Evolutionary conservation across 2,113 vertebrate species (phyloP).

Genomic region (Brachyhypopomus occidentalis): DNA sequence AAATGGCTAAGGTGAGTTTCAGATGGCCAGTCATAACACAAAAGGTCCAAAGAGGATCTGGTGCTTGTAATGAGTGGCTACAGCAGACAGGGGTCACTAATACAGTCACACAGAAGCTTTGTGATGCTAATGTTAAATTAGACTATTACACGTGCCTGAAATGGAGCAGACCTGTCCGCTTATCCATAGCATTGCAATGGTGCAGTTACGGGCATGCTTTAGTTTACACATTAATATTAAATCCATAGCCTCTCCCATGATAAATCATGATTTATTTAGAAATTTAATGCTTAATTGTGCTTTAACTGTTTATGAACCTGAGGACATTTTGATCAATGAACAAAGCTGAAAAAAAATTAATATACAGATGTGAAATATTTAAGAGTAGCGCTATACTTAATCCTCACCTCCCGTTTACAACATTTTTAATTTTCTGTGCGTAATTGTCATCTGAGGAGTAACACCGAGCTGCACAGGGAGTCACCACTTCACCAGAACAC

Average conservation of each 20-base stretch:
- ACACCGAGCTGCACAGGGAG: too few relatives aligned
- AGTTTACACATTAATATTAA: not conserved
- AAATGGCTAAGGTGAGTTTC: not conserved
- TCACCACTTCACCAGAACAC: slow-evolving; percentile 5
- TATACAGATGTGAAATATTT: not conserved
- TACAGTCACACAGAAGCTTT: slow-evolving; percentile 1
- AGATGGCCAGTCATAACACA: slow-evolving; percentile 29
- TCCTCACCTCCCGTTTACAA: too few relatives aligned
- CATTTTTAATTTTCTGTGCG: too few relatives aligned
- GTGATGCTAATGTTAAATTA: slow-evolving; percentile 3
- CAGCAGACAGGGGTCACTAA: slow-evolving; percentile 25
- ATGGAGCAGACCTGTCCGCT: slow-evolving; percentile 1
- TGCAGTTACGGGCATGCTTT: not conserved
- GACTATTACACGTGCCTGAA: slow-evolving; percentile 14
- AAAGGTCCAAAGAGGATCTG: slow-evolving; percentile 24
- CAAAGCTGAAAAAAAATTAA: too few relatives aligned
- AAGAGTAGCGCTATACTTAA: not conserved
- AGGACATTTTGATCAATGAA: too few relatives aligned
- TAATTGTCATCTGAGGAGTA: too few relatives aligned
- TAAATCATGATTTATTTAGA: too few relatives aligned
- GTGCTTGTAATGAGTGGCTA: not conserved
- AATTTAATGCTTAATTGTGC: not conserved
- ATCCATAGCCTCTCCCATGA: not conserved
- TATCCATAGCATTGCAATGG: not conserved
- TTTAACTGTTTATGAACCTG: too few relatives aligned